These are phyloP conservation scores for Bombus waltoni DNA, from an alignment of 1,140 invertebrate genomes.

Conservation along the genomic window DNA sequence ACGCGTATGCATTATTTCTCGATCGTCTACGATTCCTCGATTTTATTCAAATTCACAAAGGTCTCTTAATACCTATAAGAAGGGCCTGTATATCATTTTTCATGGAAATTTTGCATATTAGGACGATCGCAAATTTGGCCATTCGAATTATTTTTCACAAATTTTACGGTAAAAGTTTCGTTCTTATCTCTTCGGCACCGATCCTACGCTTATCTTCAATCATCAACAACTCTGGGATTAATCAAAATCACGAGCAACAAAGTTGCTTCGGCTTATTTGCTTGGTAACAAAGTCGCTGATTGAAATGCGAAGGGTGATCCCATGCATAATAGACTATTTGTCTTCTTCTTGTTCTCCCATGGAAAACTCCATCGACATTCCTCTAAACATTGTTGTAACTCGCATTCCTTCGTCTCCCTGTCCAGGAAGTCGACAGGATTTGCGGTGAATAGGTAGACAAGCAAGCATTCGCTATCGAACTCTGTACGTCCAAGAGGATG, in stretches of 20 bases:
- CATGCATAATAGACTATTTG: background rate
- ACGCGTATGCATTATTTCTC: background rate
- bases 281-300: constrained; percentile 7
- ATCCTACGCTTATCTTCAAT: too few species aligned
- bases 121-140: too few species aligned
- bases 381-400: constrained; percentile 25
- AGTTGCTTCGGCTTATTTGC: background rate
- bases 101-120: too few species aligned
- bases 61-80: too few species aligned
- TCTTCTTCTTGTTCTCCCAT: constrained; percentile 7
- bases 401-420: background rate
- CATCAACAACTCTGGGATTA: background rate
- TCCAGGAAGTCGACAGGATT: background rate
- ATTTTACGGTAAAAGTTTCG: background rate
- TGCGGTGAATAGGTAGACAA: constrained; percentile 1
- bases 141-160: background rate
- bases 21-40: background rate
- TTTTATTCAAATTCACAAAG: too few species aligned
- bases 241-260: background rate
- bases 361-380: constrained; percentile 11
- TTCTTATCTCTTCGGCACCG: too few species aligned
- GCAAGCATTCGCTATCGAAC: background rate
- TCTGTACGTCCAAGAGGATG: background rate
- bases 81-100: too few species aligned
- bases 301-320: constrained; percentile 25